Conservation (phyloP, 2,113 vertebrate genomes). For the Hoplias malabaricus region DNA sequence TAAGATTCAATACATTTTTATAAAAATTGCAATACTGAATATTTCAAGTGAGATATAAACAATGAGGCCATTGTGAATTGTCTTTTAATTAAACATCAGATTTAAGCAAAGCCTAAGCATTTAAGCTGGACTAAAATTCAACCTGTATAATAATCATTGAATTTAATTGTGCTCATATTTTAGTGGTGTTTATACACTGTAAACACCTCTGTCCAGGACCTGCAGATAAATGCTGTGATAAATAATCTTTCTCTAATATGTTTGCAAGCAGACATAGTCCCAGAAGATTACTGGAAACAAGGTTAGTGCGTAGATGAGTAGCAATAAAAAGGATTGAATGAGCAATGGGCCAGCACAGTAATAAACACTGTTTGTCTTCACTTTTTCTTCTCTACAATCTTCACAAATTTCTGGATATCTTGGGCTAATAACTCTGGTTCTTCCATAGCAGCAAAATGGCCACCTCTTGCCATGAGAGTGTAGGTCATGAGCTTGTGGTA, state of each 20-base stretch:
- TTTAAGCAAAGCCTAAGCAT: background rate
- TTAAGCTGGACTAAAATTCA: background rate
- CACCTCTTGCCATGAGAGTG: slow-evolving; percentile 75
- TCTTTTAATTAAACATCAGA: too few species aligned
- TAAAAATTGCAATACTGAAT: background rate
- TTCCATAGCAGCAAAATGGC: slow-evolving; percentile 87
- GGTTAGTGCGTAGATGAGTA: background rate
- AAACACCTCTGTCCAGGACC: background rate
- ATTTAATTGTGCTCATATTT: background rate
- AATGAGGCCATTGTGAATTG: too few species aligned
- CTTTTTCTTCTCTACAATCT: slow-evolving; percentile 70
- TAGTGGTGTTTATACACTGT: background rate
- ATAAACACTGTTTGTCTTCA: slow-evolving; percentile 24
- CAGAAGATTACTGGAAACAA: background rate
- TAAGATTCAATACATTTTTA: background rate
- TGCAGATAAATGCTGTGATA: background rate
- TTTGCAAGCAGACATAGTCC: background rate
- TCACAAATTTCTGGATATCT: slow-evolving; percentile 80
- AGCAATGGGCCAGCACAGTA: background rate
- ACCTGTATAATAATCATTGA: background rate
- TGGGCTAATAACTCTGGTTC: slow-evolving; percentile 81
- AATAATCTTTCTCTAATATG: background rate
- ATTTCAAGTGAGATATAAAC: too few species aligned
- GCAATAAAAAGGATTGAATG: background rate
- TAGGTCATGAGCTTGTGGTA: slow-evolving; percentile 74